Percentiles rank a stretch among this genome's conserved stretches.
These are phyloP conservation scores for Halictus quadricinctus DNA, from an alignment of 2,888 invertebrate species.

Conservation along the genomic window DNA sequence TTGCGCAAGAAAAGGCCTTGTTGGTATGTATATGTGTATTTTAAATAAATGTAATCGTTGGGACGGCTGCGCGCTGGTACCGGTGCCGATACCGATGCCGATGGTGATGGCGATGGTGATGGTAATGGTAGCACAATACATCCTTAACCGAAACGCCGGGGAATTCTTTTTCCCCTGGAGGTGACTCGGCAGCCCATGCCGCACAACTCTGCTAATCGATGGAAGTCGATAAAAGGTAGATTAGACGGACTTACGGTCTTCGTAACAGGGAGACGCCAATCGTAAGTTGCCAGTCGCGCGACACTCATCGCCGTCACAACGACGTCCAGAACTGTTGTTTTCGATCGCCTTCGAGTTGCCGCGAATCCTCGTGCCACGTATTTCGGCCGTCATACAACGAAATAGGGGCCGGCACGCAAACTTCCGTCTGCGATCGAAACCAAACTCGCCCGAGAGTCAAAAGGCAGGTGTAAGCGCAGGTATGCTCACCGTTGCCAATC, in stretches of 20 bases:
- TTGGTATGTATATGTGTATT: too few species aligned
- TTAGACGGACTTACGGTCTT: constrained; percentile 68
- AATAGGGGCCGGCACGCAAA: background rate
- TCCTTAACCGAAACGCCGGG: background rate
- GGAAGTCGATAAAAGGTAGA: constrained; percentile 77
- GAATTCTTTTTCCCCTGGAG: constrained; percentile 18
- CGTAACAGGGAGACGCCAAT: constrained; percentile 46
- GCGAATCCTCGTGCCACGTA: background rate
- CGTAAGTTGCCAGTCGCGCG: constrained; percentile 68
- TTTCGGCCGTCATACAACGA: background rate
- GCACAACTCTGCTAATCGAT: constrained; percentile 50
- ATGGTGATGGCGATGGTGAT: background rate
- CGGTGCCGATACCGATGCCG: background rate
- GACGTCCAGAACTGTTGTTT: constrained; percentile 21
- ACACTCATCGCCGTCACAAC: constrained; percentile 67
- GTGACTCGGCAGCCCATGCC: constrained; percentile 16
- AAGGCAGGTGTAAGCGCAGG: constrained; percentile 12
- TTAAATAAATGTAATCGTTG: background rate
- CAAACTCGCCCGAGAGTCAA: background rate
- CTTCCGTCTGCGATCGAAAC: background rate
- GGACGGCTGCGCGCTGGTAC: background rate
- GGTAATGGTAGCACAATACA: background rate
- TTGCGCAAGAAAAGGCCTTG: background rate
- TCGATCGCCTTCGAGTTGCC: background rate
- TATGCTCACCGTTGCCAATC: background rate